These are phyloP conservation scores for Mactromeris polynyma DNA, from an alignment of 2,888 invertebrate species.

Conservation along the genomic window DNA sequence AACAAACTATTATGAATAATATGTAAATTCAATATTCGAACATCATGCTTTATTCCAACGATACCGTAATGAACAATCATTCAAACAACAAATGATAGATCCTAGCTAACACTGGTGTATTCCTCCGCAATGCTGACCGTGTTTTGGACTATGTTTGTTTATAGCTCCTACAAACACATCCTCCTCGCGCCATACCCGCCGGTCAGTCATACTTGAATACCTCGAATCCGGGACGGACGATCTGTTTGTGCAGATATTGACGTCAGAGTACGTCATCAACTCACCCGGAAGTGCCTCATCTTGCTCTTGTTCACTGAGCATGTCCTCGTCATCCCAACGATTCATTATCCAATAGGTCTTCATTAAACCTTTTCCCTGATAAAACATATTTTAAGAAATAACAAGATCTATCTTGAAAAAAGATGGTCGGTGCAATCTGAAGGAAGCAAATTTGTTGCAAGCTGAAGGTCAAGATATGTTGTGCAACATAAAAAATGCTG, in stretches of 20 bases:
- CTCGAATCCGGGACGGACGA: not conserved
- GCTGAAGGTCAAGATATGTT: too few relatives aligned
- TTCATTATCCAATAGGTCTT: conserved; percentile 68
- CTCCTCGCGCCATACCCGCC: conserved; percentile 57
- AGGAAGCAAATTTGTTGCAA: too few relatives aligned
- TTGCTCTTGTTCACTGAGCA: conserved; percentile 10
- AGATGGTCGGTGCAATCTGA: too few relatives aligned
- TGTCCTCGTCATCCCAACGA: conserved; percentile 51
- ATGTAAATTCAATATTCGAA: too few relatives aligned
- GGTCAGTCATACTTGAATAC: not conserved
- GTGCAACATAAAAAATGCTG: too few relatives aligned
- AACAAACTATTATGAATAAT: too few relatives aligned
- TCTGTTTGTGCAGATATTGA: conserved; percentile 17
- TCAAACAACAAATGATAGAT: too few relatives aligned
- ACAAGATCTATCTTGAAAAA: too few relatives aligned
- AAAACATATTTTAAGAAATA: not conserved
- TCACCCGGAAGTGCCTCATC: conserved; percentile 51
- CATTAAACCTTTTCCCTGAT: conserved; percentile 70
- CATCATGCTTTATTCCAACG: too few relatives aligned
- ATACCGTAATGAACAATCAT: too few relatives aligned
- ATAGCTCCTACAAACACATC: conserved; percentile 53
- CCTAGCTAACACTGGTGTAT: conserved; percentile 26
- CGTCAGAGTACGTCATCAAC: conserved; percentile 55
- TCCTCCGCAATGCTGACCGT: not conserved
- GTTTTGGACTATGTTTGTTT: not conserved